phyloP scores from a whole-genome alignment of 2,113 vertebrate genomes.

The Channa argus region DNA sequence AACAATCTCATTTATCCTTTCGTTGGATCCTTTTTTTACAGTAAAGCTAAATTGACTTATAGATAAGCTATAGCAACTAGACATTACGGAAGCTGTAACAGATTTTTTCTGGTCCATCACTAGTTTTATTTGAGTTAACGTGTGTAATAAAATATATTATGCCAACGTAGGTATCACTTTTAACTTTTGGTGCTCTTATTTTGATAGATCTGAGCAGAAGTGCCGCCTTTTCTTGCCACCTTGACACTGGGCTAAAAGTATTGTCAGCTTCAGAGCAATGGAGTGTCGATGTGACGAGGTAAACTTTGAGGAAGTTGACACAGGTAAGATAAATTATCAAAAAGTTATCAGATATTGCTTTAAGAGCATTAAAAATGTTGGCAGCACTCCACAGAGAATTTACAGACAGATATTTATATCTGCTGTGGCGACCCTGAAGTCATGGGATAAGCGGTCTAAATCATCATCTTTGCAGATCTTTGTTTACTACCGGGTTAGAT shows the following conservation, averaged over 20 bases:
- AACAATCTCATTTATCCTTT: not conserved
- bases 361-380: not conserved
- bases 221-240: not conserved
- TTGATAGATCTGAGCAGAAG: conserved; percentile 15
- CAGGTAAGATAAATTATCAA: conserved; percentile 43
- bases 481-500: not conserved
- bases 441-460: too few relatives aligned
- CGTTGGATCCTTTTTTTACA: not conserved
- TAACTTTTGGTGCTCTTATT: conserved; percentile 14
- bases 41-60: too few relatives aligned
- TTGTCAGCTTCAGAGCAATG: conserved; percentile 50
- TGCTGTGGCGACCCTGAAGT: too few relatives aligned
- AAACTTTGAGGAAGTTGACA: conserved; percentile 35
- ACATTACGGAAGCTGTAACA: too few relatives aligned
- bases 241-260: not conserved
- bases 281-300: conserved; percentile 71
- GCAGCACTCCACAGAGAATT: not conserved
- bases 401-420: not conserved
- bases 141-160: too few relatives aligned
- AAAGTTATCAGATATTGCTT: not conserved
- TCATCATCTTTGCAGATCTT: too few relatives aligned
- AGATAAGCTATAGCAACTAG: too few relatives aligned
- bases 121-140: too few relatives aligned
- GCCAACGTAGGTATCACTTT: not conserved
- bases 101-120: not conserved